Conservation (phyloP, 2,797 vertebrate species). For the Pelodytes ibericus region DNA sequence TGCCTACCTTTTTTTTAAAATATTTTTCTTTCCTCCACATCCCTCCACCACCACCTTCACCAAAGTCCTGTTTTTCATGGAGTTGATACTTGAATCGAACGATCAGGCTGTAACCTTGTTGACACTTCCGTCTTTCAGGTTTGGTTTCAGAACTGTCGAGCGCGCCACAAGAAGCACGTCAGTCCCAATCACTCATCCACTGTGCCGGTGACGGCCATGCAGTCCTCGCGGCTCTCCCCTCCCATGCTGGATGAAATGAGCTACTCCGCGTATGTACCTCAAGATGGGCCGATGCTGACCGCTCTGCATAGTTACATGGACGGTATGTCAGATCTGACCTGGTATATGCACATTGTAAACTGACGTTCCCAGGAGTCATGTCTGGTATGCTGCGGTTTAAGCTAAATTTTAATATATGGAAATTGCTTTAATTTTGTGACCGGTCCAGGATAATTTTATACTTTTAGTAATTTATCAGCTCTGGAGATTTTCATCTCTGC, state of each 20-base stretch:
- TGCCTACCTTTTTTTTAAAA: too few species aligned
- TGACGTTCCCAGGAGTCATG: background rate
- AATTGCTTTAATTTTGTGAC: background rate
- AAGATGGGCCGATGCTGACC: conserved; percentile 87
- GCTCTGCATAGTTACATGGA: conserved; percentile 93
- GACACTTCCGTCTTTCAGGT: conserved; percentile 72
- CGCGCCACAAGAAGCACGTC: conserved; percentile 95
- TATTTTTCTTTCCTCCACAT: too few species aligned
- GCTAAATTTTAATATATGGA: background rate
- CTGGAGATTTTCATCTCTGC: background rate
- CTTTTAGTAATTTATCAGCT: background rate
- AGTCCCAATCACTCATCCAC: conserved; percentile 85
- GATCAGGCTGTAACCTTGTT: background rate
- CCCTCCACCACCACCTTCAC: too few species aligned
- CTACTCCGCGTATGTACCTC: conserved; percentile 85
- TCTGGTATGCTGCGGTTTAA: background rate
- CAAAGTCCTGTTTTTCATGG: too few species aligned
- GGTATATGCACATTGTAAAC: too few species aligned
- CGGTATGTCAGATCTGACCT: too few species aligned
- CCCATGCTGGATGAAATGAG: conserved; percentile 88
- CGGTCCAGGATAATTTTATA: background rate
- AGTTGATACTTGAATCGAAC: too few species aligned
- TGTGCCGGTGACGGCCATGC: conserved; percentile 78
- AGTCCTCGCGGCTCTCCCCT: conserved; percentile 82
- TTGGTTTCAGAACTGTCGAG: conserved; percentile 97